phyloP scores from a whole-genome alignment of 2,797 vertebrate species.

The Danio kyathit region DNA sequence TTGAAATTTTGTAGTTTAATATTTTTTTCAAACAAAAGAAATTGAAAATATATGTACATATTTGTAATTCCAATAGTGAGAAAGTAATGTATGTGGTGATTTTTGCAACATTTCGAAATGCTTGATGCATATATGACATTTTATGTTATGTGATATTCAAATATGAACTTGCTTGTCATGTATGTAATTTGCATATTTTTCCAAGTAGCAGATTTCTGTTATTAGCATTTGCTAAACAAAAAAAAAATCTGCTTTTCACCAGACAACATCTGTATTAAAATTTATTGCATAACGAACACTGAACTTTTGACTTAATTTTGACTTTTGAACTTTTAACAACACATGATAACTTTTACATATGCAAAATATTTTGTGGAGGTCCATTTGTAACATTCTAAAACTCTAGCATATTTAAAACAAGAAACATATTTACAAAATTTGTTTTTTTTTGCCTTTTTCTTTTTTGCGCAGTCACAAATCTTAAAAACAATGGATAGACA shows the following conservation, averaged over 20 bases:
- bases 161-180: no score
- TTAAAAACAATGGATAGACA: background rate
- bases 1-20: no score
- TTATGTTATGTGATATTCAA: no score
- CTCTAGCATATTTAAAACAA: conserved; percentile 11
- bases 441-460: background rate
- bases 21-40: no score
- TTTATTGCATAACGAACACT: conserved; percentile 32
- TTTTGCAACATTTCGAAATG: no score
- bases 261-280: background rate
- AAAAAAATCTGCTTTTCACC: background rate
- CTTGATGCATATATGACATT: no score
- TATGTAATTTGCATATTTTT: no score
- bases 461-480: background rate
- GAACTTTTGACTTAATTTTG: background rate
- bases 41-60: no score
- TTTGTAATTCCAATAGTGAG: no score
- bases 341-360: conserved; percentile 30
- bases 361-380: background rate
- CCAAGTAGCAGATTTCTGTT: background rate
- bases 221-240: background rate
- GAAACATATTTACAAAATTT: conserved; percentile 75
- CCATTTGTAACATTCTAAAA: conserved; percentile 11
- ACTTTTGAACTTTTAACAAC: conserved; percentile 30
- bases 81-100: no score